Base-by-base conservation (phyloP, 2,113 vertebrate species). In the Oreochromis aureus region DNA sequence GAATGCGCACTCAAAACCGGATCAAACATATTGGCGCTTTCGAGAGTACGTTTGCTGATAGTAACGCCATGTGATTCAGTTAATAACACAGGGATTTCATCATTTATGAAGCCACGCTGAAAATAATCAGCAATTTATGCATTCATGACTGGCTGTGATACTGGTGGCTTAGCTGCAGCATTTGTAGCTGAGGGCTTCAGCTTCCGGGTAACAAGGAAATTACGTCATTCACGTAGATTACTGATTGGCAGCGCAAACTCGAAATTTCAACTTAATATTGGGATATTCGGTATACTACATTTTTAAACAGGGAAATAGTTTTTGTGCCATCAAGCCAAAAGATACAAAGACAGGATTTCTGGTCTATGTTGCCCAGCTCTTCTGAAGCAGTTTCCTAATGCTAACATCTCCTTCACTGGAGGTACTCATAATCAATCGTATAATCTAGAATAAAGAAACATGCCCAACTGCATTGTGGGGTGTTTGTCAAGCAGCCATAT, bases 261-360 rank as follows among this genome's bases (percentile, higher is more conserved):
- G 8, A 59, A 59, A 59, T 59, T 30, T 58, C 0, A 0, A 30
- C 2, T 58, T 58, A 58, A 5, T 39, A 69, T 39, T 22, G 63
- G 11, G 0, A 22, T 39, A 69, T 36, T 63, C 0, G 0, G 0
- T 19, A 10, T 41, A 22, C 19, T 69, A 69, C 11, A 41, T 41
- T 69, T 69, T 39, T 39, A 39, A 69, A 69, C 63, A 69, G 19
- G 34, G 19, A 69, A 30, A 32, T 32, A 1, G 36, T 41, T 39
- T 13, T 69, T 12, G 61, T 3, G 1, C 11, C 10, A 69, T 69
- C 4, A 7, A 69, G 34, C 34, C 63, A 69, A 69, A 41, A 41
- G 19, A 66, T 66, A 2, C 34, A 66, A 66, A 66, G 10, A 69
- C 34, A 41, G 34, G 2, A 9, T 69, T 69, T 69, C 63, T 41